Evolutionary conservation across 2,888 invertebrate genomes (phyloP).

Genomic region (Mayetiola destructor): DNA sequence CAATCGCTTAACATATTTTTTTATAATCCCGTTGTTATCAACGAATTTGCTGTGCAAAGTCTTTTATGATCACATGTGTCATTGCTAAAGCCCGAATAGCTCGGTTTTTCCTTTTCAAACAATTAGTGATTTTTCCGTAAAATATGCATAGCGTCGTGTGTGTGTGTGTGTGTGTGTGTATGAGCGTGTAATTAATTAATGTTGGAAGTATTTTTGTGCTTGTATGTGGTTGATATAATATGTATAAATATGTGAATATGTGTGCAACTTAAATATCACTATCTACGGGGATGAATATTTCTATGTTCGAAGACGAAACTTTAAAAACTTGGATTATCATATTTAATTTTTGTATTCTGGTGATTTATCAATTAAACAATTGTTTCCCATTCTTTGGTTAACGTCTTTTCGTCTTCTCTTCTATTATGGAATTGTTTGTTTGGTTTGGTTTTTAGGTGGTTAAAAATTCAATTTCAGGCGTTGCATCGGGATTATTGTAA

Average conservation of each 20-base stretch:
- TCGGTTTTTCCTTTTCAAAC: neutral
- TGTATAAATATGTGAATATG: too few relatives aligned
- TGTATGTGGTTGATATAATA: neutral
- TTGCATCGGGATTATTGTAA: too few relatives aligned
- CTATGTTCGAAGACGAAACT: too few relatives aligned
- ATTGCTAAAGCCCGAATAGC: neutral
- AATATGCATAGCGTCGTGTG: slow-evolving; percentile 9
- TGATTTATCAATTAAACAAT: too few relatives aligned
- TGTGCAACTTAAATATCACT: too few relatives aligned
- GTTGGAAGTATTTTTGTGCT: neutral
- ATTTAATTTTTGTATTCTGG: neutral
- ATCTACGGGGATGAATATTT: too few relatives aligned
- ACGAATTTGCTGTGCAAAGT: neutral
- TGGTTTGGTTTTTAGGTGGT: too few relatives aligned
- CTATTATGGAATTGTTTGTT: neutral
- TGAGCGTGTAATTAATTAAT: too few relatives aligned
- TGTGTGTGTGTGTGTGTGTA: neutral
- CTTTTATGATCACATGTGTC: neutral
- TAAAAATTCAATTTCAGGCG: too few relatives aligned
- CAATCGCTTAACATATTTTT: slow-evolving; percentile 6
- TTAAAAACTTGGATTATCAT: too few relatives aligned
- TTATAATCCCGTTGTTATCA: neutral
- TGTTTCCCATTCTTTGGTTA: too few relatives aligned
- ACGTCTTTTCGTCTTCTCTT: neutral
- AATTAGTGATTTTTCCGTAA: slow-evolving; percentile 1